phyloP scores from a whole-genome alignment of 1,140 invertebrate species.

The Helicoverpa armigera region DNA sequence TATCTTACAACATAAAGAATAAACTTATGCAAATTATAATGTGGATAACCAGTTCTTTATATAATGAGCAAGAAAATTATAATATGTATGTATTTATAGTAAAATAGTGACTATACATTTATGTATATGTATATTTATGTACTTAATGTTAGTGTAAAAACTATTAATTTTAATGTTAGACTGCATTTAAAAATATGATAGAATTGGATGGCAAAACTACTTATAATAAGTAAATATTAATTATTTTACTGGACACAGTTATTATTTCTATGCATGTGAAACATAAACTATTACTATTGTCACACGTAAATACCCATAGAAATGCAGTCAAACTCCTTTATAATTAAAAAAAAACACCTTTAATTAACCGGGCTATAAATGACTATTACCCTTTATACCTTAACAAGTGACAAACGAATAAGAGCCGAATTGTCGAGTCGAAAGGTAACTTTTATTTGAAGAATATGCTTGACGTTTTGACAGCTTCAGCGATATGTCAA shows the following conservation, averaged over 20 bases:
- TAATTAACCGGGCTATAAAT: neutral
- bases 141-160: neutral
- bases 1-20: slow-evolving; percentile 3
- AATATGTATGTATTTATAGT: slow-evolving; percentile 1
- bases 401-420: slow-evolving; percentile 12
- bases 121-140: slow-evolving; percentile 10
- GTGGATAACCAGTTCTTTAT: slow-evolving; percentile 16
- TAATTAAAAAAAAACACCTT: neutral
- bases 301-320: neutral
- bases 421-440: too few relatives aligned
- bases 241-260: too few relatives aligned
- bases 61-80: neutral
- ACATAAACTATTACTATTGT: neutral
- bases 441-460: too few relatives aligned
- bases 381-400: slow-evolving; percentile 33
- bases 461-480: too few relatives aligned
- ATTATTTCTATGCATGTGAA: too few relatives aligned
- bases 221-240: neutral
- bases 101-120: slow-evolving; percentile 32
- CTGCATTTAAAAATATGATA: slow-evolving; percentile 2
- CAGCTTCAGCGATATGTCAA: too few relatives aligned
- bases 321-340: slow-evolving; percentile 24
- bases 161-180: neutral
- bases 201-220: neutral
- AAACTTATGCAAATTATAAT: neutral